phyloP scores from a whole-genome alignment of 2,113 vertebrate genomes.

The Plecturocebus donacophilus region DNA sequence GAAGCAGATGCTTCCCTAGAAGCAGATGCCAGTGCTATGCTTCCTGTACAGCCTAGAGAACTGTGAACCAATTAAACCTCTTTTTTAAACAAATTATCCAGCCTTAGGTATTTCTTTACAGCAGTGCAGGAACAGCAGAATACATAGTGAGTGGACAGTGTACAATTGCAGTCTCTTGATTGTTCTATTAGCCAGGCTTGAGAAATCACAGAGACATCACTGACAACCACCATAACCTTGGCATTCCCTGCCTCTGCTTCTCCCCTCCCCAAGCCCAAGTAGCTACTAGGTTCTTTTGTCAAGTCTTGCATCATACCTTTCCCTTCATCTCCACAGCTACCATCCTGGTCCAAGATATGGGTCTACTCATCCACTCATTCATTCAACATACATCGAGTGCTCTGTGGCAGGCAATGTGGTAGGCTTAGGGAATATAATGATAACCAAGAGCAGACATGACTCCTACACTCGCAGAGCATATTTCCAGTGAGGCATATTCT shows the following conservation, averaged over 20 bases:
- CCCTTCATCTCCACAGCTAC: background rate
- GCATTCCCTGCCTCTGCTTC: background rate
- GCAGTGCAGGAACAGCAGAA: too few species aligned
- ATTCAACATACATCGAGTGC: background rate
- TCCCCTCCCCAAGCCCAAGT: background rate
- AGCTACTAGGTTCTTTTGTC: background rate
- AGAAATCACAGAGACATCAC: background rate
- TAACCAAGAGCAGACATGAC: background rate
- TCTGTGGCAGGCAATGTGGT: rapidly evolving
- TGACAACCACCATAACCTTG: background rate
- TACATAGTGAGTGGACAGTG: background rate
- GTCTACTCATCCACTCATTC: background rate
- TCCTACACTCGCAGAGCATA: background rate
- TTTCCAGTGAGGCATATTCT: background rate
- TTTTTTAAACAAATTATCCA: too few species aligned
- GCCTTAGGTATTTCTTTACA: too few species aligned
- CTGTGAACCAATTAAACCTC: too few species aligned
- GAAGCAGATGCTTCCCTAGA: too few species aligned
- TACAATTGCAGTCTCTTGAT: background rate
- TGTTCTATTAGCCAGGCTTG: background rate
- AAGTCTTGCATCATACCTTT: background rate
- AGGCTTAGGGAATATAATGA: background rate
- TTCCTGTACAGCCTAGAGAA: too few species aligned
- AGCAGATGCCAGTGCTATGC: too few species aligned
- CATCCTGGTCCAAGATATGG: background rate